phyloP scores from a whole-genome alignment of 2,113 vertebrate species.

The cattle (Bos taurus) region ARS-UCD2.0 NC_037345.1:30084501-30085000 shows the following conservation, averaged over 20 bases:
- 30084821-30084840: no score
- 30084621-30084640: background rate
- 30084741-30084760: background rate
- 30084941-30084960: no score
- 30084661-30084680: background rate
- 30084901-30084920: no score
- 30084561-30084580: background rate
- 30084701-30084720: background rate
- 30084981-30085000: rapidly evolving
- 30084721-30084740: background rate
- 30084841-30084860: no score
- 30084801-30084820: background rate
- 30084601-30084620: background rate
- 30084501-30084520: background rate
- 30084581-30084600: background rate
- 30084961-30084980: no score
- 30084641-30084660: background rate
- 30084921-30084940: no score
- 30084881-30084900: no score
- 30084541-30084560: background rate
- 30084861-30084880: no score
- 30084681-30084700: background rate
- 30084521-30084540: background rate
- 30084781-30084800: background rate
- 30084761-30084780: background rate